Evolutionary conservation across 1,140 invertebrate species (phyloP), one percentile per base, ranked within the genome.

Genomic region (Carposina sasakii): DNA sequence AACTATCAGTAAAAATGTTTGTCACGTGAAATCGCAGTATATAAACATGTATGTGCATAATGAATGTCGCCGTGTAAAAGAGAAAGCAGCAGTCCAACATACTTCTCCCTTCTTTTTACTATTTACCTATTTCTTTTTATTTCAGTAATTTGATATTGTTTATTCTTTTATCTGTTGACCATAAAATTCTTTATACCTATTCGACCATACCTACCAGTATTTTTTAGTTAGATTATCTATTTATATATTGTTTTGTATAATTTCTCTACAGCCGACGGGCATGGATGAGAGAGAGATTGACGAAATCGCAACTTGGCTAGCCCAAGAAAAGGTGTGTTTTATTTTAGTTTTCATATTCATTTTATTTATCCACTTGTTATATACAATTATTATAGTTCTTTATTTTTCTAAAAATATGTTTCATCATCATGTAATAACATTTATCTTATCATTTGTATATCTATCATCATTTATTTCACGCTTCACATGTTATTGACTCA

Each of bases 251-350:
- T 41, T 42, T 48, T 46, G 17, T 51, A 52, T 62, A n/a, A n/a
- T n/a, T n/a, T n/a, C 56, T 59, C 61, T 51, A 71, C 76, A 85
- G 85, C 70, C 76, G 55, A 76, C 71, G 62, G 91, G 92, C 87
- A 87, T 91, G 90, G 91, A 91, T 85, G 92, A 95, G 71, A 91
- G 91, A 77, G 95, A 97, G 83, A 94, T 96, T 87, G 94, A 95
- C 87, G 95, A 97, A 87, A 96, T 97, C 90, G 95, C 95, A 63
- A 92, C 93, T 67, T 98, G 95, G 95, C 89, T 97, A 66, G 90
- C 89, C 68, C 90, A 82, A 30, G 83, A 85, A 50, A 83, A 82
- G 85, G 85, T 82, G 67, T 76, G 65, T 19, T 43, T 53, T 24
- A 23, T 44, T n/a, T 48, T 40, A 21, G 39, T 71, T 63, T 61